phyloP scores from a whole-genome alignment of 2,888 invertebrate genomes.

The Andrena camellia region DNA sequence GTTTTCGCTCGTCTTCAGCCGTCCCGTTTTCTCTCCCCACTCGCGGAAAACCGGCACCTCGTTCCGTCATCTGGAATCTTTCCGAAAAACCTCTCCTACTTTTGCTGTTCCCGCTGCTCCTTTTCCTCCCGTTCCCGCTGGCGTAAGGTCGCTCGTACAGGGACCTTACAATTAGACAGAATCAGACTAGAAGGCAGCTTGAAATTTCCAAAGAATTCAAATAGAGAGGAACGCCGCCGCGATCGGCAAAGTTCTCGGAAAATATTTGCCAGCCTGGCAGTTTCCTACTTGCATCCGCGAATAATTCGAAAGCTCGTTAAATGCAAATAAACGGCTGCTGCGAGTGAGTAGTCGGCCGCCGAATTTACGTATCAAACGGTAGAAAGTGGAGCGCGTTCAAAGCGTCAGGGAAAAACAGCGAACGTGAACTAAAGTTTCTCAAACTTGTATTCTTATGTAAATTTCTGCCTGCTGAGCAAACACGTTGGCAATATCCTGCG shows the following conservation, averaged over 20 bases:
- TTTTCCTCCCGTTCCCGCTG: too few species aligned
- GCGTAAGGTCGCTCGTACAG: too few species aligned
- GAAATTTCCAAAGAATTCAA: too few species aligned
- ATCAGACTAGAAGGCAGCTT: too few species aligned
- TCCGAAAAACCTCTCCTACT: slow-evolving; percentile 21
- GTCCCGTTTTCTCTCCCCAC: slow-evolving; percentile 6
- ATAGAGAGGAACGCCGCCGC: too few species aligned
- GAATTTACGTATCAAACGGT: slow-evolving; percentile 51
- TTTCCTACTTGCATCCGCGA: not conserved
- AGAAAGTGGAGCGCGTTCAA: not conserved
- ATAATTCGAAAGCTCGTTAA: slow-evolving; percentile 45
- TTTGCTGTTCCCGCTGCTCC: too few species aligned
- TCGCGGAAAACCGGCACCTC: slow-evolving; percentile 55
- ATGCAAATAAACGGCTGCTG: slow-evolving; percentile 54
- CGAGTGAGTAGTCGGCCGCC: not conserved
- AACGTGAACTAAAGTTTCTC: slow-evolving; percentile 22
- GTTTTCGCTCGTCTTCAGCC: slow-evolving; percentile 16
- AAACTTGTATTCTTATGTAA: not conserved
- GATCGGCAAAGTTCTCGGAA: too few species aligned
- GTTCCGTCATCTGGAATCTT: not conserved
- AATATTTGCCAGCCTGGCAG: too few species aligned
- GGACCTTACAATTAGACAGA: too few species aligned
- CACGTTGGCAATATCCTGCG: slow-evolving; percentile 5
- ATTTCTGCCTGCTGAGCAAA: slow-evolving; percentile 7
- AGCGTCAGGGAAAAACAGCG: not conserved